Evolutionary conservation across 2,797 vertebrate species (phyloP).

Genomic region (Catamblyrhynchus diadema): DNA sequence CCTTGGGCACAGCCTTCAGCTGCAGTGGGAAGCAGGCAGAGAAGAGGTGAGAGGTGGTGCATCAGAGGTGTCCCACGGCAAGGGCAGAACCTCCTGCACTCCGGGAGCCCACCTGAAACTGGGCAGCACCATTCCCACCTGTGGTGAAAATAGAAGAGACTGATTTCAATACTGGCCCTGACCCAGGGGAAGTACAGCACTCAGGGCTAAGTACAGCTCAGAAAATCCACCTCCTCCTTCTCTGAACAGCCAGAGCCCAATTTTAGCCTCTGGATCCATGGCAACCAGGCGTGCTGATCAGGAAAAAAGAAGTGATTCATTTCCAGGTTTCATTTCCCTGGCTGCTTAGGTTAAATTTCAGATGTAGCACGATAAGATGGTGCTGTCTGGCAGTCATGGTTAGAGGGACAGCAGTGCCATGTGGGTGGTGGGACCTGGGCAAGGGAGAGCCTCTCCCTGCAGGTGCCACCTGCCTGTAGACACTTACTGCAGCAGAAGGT

Average conservation of each 20-base stretch:
- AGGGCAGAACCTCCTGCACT: background rate
- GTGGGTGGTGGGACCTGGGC: background rate
- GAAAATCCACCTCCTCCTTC: background rate
- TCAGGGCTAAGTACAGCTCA: background rate
- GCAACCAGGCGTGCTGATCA: background rate
- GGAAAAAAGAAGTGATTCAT: conserved; percentile 36
- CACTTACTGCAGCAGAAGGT: background rate
- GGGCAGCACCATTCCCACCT: background rate
- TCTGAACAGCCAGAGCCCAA: background rate
- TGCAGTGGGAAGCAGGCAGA: background rate
- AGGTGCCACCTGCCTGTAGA: background rate
- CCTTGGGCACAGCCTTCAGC: background rate
- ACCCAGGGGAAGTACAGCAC: background rate
- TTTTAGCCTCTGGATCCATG: conserved; percentile 31
- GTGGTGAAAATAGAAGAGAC: background rate
- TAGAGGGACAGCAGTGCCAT: background rate
- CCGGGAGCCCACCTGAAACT: background rate
- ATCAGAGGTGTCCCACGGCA: accelerated
- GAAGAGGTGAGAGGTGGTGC: background rate
- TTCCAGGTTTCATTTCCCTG: conserved; percentile 41
- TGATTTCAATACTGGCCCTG: accelerated
- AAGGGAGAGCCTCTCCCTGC: background rate
- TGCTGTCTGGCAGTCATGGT: background rate
- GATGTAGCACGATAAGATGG: background rate
- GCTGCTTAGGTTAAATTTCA: background rate